These are phyloP conservation scores for Anser brachyrhynchus DNA, from an alignment of 2,113 vertebrate genomes.

Conservation along the genomic window DNA sequence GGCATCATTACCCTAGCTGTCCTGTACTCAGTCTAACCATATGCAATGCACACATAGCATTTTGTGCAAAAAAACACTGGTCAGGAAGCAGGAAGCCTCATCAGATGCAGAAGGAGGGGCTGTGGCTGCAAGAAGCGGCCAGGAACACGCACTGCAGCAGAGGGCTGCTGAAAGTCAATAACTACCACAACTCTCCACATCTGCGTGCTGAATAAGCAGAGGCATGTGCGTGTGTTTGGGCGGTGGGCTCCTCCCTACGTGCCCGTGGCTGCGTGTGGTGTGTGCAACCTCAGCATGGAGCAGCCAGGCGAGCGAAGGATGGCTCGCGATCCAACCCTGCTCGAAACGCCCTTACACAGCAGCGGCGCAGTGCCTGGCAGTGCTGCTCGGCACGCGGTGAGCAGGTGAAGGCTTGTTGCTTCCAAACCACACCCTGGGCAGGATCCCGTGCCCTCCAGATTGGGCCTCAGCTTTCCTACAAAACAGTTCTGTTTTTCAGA, in stretches of 20 bases:
- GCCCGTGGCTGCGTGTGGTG: background rate
- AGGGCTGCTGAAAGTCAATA: background rate
- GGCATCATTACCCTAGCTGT: background rate
- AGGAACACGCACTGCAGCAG: background rate
- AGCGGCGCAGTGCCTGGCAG: fast-evolving
- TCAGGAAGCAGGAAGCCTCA: background rate
- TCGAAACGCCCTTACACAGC: background rate
- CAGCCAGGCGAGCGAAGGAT: fast-evolving
- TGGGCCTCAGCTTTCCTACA: background rate
- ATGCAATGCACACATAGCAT: fast-evolving
- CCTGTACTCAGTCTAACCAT: background rate
- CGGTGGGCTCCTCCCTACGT: background rate
- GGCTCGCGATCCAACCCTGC: fast-evolving
- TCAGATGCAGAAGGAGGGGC: background rate
- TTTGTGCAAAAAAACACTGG: fast-evolving
- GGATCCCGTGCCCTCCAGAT: background rate
- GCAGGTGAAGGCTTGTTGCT: background rate
- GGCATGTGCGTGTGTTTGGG: fast-evolving
- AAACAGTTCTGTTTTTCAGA: background rate
- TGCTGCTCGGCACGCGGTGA: background rate
- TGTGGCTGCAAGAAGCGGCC: background rate
- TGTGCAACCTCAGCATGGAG: fast-evolving
- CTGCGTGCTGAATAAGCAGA: background rate
- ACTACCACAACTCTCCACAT: background rate
- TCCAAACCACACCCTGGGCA: background rate